phyloP scores from a whole-genome alignment of 2,113 vertebrate species.

The Psophia crepitans region DNA sequence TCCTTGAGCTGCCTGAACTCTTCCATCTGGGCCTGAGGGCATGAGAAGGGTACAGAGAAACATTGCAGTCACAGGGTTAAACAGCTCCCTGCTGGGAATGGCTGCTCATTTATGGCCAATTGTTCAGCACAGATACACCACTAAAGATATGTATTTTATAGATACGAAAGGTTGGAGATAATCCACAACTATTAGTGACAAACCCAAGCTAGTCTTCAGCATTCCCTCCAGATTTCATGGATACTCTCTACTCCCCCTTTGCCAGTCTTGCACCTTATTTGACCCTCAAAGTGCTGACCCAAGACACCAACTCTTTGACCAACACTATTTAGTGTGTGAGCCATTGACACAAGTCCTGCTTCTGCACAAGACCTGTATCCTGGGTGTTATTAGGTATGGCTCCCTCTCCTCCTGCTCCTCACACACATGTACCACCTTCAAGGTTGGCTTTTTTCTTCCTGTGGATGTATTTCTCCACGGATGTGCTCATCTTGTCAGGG shows the following conservation, averaged over 20 bases:
- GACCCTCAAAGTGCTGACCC: background rate
- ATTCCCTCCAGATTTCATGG: background rate
- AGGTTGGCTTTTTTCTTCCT: background rate
- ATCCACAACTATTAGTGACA: background rate
- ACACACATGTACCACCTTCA: background rate
- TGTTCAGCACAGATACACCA: background rate
- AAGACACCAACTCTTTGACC: background rate
- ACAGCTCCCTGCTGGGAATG: background rate
- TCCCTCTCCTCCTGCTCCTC: background rate
- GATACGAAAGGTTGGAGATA: background rate
- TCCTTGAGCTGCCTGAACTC: slow-evolving; percentile 76
- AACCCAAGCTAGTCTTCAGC: background rate
- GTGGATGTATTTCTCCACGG: background rate
- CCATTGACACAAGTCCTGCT: background rate
- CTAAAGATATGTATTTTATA: rapidly evolving
- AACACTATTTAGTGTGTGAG: background rate
- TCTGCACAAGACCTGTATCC: background rate
- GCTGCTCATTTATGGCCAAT: rapidly evolving
- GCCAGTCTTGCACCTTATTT: background rate
- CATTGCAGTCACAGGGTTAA: background rate
- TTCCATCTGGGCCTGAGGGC: slow-evolving; percentile 67
- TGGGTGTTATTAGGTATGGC: background rate
- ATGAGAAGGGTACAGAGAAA: background rate
- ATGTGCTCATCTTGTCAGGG: background rate
- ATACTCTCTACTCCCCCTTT: background rate